These are phyloP conservation scores for Cossypha niveicapilla DNA, from an alignment of 2,797 vertebrate species.

Conservation along the genomic window DNA sequence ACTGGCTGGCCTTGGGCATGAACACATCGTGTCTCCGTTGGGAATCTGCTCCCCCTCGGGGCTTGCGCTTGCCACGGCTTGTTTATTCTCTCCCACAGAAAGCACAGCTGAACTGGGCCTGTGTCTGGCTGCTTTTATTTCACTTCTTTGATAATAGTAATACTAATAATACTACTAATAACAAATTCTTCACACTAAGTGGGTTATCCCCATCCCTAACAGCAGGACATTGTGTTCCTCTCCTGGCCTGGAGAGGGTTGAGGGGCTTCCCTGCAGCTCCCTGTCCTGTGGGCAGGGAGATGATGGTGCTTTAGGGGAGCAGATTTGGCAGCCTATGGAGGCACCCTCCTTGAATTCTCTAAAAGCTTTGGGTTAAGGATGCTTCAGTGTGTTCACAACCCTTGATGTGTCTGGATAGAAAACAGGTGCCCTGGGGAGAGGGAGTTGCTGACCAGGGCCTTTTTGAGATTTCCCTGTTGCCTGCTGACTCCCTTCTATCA, in stretches of 20 bases:
- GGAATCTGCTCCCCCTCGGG: neutral
- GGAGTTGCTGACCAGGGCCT: neutral
- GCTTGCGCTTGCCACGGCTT: neutral
- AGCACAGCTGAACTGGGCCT: conserved; percentile 18
- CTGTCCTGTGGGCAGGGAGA: neutral
- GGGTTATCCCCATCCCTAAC: neutral
- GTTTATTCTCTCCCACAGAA: conserved; percentile 64
- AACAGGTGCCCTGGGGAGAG: neutral
- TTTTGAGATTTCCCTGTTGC: neutral
- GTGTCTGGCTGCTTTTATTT: conserved; percentile 34
- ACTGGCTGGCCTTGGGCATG: neutral
- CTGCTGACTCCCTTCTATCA: neutral
- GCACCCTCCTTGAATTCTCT: neutral
- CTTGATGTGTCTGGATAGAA: neutral
- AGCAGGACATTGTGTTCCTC: neutral
- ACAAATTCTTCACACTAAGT: neutral
- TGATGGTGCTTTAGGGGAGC: neutral
- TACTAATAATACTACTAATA: neutral
- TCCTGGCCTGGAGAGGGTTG: neutral
- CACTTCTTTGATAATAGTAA: neutral
- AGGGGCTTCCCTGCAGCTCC: neutral
- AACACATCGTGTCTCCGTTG: neutral
- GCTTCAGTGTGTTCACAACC: neutral
- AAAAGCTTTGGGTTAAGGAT: neutral
- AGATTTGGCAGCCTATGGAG: neutral